Evolutionary conservation across 2,113 vertebrate species (phyloP), one percentile per base, ranked within the genome.

Genomic region (Centrocercus urophasianus): DNA sequence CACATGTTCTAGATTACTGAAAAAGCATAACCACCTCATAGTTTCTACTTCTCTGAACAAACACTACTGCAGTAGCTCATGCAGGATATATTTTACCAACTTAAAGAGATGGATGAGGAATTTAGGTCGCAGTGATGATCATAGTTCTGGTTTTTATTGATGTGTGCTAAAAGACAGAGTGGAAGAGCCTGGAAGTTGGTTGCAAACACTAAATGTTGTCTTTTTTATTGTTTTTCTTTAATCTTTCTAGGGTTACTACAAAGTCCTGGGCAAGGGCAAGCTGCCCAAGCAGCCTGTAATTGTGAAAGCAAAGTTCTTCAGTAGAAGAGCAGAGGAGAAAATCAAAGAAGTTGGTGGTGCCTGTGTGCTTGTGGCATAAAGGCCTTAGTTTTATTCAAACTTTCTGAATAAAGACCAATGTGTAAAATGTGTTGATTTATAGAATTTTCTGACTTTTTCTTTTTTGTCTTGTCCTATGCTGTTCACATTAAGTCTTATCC

Each of bases 301-400:
- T 71, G 98, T 99, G 92, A 99, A 99, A 97, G 99, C 99, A 21
- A 99, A 99, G 96, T 99, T 99, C 98, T 99, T 99, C 98, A 99
- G 99, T 92, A 96, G 98, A 87, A 96, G 97, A 95, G 99, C 99
- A 1, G 98, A 99, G 96, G 98, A 99, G 97, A 99, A 99, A 97
- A 99, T 99, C 94, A 99, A 98, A 94, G 98, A 98, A 88, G 99
- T 98, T 91, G 98, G 98, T 64, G 99, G 99, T 94, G 99, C 98
- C 78, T 99, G 98, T 74, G 98, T 99, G 21, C 97, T 99, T 76
- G 98, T 98, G 94, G 99, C 99, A 66, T 99, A 97, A 95, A 95
- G 20, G 11, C 47, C 67, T 83, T 74, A 36, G 84, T 43, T 93
- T 87, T 95, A 91, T 93, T 93, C 92, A 93, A 32, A 18, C 21